phyloP scores from a whole-genome alignment of 2,797 vertebrate genomes.

The Lepilemur septentrionalis region DNA sequence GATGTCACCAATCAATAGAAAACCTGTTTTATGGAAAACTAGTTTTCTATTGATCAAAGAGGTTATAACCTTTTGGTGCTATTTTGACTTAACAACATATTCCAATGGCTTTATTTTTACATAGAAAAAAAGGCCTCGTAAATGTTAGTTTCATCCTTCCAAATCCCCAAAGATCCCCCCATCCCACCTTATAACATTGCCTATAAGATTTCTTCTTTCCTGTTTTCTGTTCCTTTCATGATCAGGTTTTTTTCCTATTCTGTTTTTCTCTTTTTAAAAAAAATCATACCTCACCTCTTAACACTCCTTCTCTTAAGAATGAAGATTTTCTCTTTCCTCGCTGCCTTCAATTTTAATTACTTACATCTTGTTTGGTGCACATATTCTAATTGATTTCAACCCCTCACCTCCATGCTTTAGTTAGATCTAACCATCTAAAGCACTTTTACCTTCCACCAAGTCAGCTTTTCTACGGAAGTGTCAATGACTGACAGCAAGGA shows the following conservation, averaged over 20 bases:
- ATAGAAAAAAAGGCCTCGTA: neutral
- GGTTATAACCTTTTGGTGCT: slow-evolving; percentile 3
- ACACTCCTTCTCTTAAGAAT: neutral
- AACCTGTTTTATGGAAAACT: slow-evolving; percentile 56
- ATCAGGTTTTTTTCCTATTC: neutral
- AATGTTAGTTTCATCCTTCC: neutral
- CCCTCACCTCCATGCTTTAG: neutral
- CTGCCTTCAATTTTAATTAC: neutral
- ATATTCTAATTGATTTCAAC: neutral
- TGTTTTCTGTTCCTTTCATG: neutral
- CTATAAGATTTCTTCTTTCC: neutral
- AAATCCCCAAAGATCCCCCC: neutral
- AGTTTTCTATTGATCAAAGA: slow-evolving; percentile 61
- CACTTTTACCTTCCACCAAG: neutral
- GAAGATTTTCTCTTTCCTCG: neutral
- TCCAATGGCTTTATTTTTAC: neutral
- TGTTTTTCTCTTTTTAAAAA: neutral
- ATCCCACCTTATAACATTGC: neutral
- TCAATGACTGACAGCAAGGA: slow-evolving; percentile 43
- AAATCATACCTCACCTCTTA: neutral
- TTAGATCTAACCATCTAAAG: neutral
- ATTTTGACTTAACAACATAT: slow-evolving; percentile 39
- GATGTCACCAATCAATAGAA: slow-evolving; percentile 51
- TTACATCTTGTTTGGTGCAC: neutral
- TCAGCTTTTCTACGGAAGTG: slow-evolving; percentile 53